These are phyloP conservation scores for Phthorimaea operculella DNA, from an alignment of 1,140 invertebrate species.

Conservation along the genomic window DNA sequence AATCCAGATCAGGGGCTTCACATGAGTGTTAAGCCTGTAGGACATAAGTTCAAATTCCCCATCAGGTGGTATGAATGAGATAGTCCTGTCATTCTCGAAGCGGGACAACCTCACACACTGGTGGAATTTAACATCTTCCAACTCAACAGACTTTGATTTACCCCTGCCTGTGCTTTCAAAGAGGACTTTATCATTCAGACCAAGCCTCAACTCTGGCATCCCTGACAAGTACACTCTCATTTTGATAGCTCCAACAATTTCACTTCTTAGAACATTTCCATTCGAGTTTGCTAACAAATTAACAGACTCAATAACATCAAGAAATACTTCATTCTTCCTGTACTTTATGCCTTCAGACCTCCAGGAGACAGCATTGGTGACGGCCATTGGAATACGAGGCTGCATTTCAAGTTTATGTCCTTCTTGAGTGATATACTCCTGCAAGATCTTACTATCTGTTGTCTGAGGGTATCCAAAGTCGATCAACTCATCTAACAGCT, in stretches of 20 bases:
- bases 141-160: slow-evolving; percentile 98
- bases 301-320: slow-evolving; percentile 99
- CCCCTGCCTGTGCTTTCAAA: slow-evolving; percentile 98
- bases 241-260: slow-evolving; percentile 99
- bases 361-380: slow-evolving; percentile 99
- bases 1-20: slow-evolving; percentile 99
- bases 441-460: slow-evolving; percentile 98
- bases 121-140: slow-evolving; percentile 99
- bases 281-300: slow-evolving; percentile 98
- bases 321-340: slow-evolving; percentile 99
- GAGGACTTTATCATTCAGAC: slow-evolving; percentile 98
- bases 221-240: slow-evolving; percentile 99
- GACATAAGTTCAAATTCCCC: slow-evolving; percentile 99
- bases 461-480: slow-evolving; percentile 99
- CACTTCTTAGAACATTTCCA: slow-evolving; percentile 97
- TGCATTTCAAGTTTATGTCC: slow-evolving; percentile 98
- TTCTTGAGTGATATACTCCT: slow-evolving; percentile 99
- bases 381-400: slow-evolving; percentile 97
- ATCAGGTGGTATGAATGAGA: slow-evolving; percentile 99
- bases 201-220: slow-evolving; percentile 99
- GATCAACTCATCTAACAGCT: slow-evolving; percentile 97
- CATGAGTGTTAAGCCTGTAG: slow-evolving; percentile 96
- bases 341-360: slow-evolving; percentile 99
- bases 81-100: slow-evolving; percentile 99
- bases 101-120: slow-evolving; percentile 97